Conservation (phyloP, 1,140 invertebrate genomes). For the Euwallacea similis region DNA sequence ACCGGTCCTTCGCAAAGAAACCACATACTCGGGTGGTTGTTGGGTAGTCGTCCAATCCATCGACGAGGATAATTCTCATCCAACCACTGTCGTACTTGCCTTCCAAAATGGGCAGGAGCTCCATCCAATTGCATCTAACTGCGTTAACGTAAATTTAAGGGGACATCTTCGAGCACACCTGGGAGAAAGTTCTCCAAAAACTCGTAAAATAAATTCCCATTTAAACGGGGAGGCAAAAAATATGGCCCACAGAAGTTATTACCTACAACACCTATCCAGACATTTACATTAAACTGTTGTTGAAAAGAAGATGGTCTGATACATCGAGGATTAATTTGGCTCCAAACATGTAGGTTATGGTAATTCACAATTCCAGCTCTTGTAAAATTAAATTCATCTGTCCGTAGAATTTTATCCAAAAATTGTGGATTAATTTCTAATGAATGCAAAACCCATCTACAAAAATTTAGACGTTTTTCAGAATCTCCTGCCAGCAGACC, state of each 20-base stretch:
- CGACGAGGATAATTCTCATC: conserved; percentile 49
- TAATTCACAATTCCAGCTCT: too few relatives aligned
- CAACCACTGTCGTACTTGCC: conserved; percentile 38
- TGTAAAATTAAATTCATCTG: too few relatives aligned
- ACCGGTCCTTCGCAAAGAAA: conserved; percentile 44
- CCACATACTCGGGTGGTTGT: too few relatives aligned
- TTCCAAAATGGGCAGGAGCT: not conserved
- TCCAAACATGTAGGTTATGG: too few relatives aligned
- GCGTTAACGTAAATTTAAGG: not conserved
- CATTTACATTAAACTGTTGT: too few relatives aligned
- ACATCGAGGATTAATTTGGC: too few relatives aligned
- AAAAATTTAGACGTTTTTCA: too few relatives aligned
- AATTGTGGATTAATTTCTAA: too few relatives aligned
- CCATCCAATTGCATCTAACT: not conserved
- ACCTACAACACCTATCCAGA: not conserved
- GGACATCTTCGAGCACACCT: not conserved
- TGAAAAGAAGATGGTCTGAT: too few relatives aligned
- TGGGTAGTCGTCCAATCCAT: conserved; percentile 52
- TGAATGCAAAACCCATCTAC: too few relatives aligned
- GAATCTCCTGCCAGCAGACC: too few relatives aligned
- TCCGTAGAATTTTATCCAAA: too few relatives aligned
- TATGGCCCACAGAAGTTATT: not conserved
- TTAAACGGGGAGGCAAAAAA: not conserved
- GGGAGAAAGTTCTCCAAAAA: not conserved
- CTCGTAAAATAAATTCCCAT: not conserved